These are phyloP conservation scores for Synanthedon andrenaeformis DNA, from an alignment of 2,888 invertebrate species.

Conservation along the genomic window DNA sequence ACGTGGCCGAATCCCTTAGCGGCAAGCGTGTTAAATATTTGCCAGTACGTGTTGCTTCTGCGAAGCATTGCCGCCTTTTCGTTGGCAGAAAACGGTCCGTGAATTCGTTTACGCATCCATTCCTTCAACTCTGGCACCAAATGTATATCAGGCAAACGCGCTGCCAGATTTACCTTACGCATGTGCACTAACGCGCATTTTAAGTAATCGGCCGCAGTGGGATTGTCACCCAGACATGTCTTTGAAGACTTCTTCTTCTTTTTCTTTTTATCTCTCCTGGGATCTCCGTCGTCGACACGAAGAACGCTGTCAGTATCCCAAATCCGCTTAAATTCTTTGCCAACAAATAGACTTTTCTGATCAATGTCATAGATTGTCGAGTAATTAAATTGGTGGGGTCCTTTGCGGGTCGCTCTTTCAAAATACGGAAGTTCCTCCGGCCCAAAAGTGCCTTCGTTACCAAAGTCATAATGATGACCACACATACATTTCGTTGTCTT, in stretches of 20 bases:
- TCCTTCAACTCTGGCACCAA: conserved; percentile 46
- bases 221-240: conserved; percentile 36
- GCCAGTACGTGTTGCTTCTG: conserved; percentile 36
- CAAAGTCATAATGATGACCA: conserved; percentile 44
- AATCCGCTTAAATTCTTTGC: conserved; percentile 42
- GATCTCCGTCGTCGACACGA: conserved; percentile 22
- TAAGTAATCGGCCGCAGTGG: conserved; percentile 43
- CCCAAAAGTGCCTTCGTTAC: conserved; percentile 38
- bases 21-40: conserved; percentile 25
- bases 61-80: conserved; percentile 24
- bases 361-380: conserved; percentile 47
- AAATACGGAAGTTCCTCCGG: conserved; percentile 45
- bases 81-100: conserved; percentile 26
- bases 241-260: conserved; percentile 28
- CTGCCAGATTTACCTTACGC: conserved; percentile 39
- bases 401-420: conserved; percentile 31
- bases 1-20: conserved; percentile 32
- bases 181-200: conserved; percentile 40
- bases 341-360: conserved; percentile 28
- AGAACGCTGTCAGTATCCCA: conserved; percentile 52
- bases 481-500: conserved; percentile 45
- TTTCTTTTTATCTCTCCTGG: conserved; percentile 22
- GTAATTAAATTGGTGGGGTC: conserved; percentile 36
- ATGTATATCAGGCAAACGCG: conserved; percentile 47
- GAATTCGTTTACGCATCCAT: conserved; percentile 53